Conservation (phyloP, 2,888 invertebrate species). For the Tetragonula carbonaria region DNA sequence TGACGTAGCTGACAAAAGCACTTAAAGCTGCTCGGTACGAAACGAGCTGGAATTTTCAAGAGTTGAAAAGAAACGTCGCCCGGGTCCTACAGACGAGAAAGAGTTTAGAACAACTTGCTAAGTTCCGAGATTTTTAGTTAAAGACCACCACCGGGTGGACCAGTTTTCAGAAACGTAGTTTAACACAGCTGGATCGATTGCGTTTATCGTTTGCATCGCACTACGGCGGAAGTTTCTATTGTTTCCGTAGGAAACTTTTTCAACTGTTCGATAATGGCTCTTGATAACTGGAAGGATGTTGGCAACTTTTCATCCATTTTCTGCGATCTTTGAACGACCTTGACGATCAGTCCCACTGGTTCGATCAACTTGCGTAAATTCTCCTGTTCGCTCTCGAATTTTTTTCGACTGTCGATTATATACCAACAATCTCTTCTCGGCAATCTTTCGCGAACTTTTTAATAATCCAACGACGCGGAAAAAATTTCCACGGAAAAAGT, state of each 20-base stretch:
- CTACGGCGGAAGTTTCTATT: not conserved
- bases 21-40: not conserved
- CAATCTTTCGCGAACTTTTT: too few relatives aligned
- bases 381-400: not conserved
- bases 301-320: not conserved
- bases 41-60: constrained; percentile 12
- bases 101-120: not conserved
- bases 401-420: too few relatives aligned
- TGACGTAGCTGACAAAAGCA: constrained; percentile 25
- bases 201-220: not conserved
- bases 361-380: not conserved
- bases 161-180: constrained; percentile 4
- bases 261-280: not conserved
- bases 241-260: not conserved
- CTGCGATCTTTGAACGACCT: not conserved
- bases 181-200: not conserved
- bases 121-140: constrained; percentile 6
- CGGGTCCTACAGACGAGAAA: too few relatives aligned
- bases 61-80: constrained; percentile 9
- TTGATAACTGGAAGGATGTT: not conserved
- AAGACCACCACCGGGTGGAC: too few relatives aligned
- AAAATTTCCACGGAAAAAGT: too few relatives aligned
- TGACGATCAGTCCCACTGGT: not conserved
- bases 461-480: too few relatives aligned
- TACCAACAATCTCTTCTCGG: too few relatives aligned